phyloP scores from a whole-genome alignment of 2,888 invertebrate genomes.

The Hofmannophila pseudospretella region DNA sequence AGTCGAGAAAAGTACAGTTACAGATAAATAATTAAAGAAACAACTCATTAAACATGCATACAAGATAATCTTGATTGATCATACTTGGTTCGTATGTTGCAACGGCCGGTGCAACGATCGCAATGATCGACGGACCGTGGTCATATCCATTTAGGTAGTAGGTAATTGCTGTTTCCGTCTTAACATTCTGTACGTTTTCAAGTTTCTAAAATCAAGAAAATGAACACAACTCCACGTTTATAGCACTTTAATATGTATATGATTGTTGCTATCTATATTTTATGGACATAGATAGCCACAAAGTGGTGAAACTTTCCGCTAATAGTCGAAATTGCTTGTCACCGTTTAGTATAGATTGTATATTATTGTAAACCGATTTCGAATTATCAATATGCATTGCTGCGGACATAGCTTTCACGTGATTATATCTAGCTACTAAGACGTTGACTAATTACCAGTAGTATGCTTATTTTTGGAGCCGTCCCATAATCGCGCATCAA shows the following conservation, averaged over 20 bases:
- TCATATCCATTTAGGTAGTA: conserved; percentile 31
- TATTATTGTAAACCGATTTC: too few relatives aligned
- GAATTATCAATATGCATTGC: too few relatives aligned
- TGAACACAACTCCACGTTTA: neutral
- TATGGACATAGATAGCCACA: neutral
- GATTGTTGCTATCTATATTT: neutral
- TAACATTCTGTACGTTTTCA: neutral
- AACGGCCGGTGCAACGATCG: conserved; percentile 41
- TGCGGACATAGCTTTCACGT: too few relatives aligned
- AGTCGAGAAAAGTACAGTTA: too few relatives aligned
- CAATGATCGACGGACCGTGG: conserved; percentile 44
- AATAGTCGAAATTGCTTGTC: conserved; percentile 2
- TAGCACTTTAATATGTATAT: neutral
- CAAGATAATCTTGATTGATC: neutral
- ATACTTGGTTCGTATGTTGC: conserved; percentile 1
- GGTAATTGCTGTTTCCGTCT: conserved; percentile 42
- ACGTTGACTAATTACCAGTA: neutral
- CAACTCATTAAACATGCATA: conserved; percentile 1
- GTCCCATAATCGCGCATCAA: conserved; percentile 21
- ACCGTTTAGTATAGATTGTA: conserved; percentile 3
- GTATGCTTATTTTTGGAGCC: conserved; percentile 20
- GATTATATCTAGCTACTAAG: conserved; percentile 4
- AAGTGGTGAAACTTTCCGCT: conserved; percentile 3
- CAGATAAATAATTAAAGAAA: conserved; percentile 1
- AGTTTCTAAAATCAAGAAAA: conserved; percentile 2